phyloP scores from a whole-genome alignment of 2,113 vertebrate species.

The Tapirus terrestris region DNA sequence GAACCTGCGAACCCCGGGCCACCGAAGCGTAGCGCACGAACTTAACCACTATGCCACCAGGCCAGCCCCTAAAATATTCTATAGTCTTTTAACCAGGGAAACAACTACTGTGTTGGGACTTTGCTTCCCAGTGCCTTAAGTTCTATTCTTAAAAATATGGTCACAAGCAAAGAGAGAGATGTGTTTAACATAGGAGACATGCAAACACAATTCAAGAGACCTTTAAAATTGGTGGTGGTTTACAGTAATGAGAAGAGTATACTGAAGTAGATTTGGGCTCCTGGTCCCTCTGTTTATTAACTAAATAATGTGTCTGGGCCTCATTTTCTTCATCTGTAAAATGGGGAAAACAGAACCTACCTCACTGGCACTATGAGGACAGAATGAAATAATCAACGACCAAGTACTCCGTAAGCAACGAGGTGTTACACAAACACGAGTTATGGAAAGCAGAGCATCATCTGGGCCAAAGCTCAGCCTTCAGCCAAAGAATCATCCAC shows the following conservation, averaged over 20 bases:
- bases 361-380: neutral
- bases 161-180: neutral
- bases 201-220: neutral
- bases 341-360: neutral
- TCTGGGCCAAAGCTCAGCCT: neutral
- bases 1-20: no score
- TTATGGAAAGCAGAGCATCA: neutral
- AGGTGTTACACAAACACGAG: accelerated
- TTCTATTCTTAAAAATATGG: neutral
- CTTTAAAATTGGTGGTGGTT: neutral
- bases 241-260: neutral
- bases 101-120: neutral
- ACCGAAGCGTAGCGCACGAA: no score
- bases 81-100: neutral
- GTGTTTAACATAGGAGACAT: neutral
- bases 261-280: neutral
- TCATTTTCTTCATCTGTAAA: neutral
- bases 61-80: neutral
- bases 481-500: neutral
- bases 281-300: neutral
- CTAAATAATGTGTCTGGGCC: neutral
- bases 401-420: accelerated
- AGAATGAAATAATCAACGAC: neutral
- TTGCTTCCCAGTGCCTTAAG: neutral
- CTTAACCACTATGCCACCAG: no score